Evolutionary conservation across 2,113 vertebrate genomes (phyloP).

Genomic region (Perca schrenkii): DNA sequence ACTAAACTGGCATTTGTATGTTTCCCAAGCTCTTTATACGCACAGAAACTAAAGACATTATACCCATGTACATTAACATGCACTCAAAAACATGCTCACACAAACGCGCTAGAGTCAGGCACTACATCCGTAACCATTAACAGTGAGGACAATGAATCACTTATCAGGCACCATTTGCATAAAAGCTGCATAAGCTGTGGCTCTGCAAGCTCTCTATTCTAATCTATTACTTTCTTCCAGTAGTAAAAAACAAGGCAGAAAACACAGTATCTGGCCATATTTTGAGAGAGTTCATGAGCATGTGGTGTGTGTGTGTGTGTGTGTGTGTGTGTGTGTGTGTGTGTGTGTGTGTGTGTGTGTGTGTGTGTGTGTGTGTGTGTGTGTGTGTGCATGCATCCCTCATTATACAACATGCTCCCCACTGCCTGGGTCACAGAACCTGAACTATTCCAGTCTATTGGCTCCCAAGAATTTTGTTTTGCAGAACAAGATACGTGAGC

Average conservation of each 20-base stretch:
- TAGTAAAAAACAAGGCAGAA: conserved; percentile 31
- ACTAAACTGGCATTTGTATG: conserved; percentile 8
- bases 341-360: no score
- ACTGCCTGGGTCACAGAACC: conserved; percentile 1
- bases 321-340: no score
- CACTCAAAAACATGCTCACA: conserved; percentile 36
- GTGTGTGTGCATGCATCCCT: background rate
- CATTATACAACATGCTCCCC: conserved; percentile 25
- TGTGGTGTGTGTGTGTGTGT: background rate
- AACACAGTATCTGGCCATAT: conserved; percentile 26
- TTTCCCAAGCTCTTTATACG: background rate
- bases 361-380: background rate
- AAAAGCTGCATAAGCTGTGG: conserved; percentile 29
- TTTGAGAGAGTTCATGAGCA: background rate
- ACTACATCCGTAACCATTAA: conserved; percentile 52
- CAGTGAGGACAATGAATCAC: conserved; percentile 59
- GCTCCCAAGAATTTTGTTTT: conserved; percentile 20
- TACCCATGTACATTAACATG: conserved; percentile 30
- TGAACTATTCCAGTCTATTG: conserved; percentile 28
- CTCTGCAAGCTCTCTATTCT: conserved; percentile 33
- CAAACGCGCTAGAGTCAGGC: background rate
- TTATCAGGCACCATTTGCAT: conserved; percentile 66
- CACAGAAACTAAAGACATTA: conserved; percentile 3
- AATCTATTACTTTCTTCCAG: conserved; percentile 41
- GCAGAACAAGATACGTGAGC: conserved; percentile 49